Evolutionary conservation across 2,797 vertebrate species (phyloP).

Genomic region (Galago senegalensis): DNA sequence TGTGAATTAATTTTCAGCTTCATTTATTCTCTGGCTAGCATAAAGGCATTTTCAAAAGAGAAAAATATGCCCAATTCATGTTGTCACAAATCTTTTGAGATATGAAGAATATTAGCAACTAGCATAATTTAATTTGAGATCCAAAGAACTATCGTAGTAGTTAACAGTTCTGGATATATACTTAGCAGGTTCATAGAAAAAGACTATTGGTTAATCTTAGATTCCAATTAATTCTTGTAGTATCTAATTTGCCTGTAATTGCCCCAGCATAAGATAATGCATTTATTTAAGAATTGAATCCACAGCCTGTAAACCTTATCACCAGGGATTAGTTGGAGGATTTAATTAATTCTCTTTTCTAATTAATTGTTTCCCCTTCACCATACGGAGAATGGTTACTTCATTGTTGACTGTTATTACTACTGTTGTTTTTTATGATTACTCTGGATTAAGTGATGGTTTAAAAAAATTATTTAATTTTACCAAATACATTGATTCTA

Average conservation of each 20-base stretch:
- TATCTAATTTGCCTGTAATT: slow-evolving; percentile 53
- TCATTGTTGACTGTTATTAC: background rate
- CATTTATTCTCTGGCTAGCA: slow-evolving; percentile 82
- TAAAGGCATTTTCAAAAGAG: slow-evolving; percentile 76
- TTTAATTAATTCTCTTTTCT: slow-evolving; percentile 65
- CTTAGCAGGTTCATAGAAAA: slow-evolving; percentile 48
- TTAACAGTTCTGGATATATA: slow-evolving; percentile 32
- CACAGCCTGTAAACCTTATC: background rate
- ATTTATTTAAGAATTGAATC: slow-evolving; percentile 42
- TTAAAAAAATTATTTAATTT: slow-evolving; percentile 38
- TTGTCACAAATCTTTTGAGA: slow-evolving; percentile 77
- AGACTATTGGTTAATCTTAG: slow-evolving; percentile 39
- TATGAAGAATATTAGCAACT: slow-evolving; percentile 65
- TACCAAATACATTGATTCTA: background rate
- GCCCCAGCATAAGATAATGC: background rate
- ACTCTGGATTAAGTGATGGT: background rate
- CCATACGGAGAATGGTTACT: background rate
- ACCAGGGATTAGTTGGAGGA: background rate
- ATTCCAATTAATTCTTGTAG: slow-evolving; percentile 48
- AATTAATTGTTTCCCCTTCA: slow-evolving; percentile 5
- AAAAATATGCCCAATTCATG: slow-evolving; percentile 71
- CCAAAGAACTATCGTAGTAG: slow-evolving; percentile 38
- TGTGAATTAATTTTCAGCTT: slow-evolving; percentile 84
- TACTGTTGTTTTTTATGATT: background rate
- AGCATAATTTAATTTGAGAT: slow-evolving; percentile 68